Evolutionary conservation across 2,113 vertebrate species (phyloP).

Genomic region (Pachyramphus minor): DNA sequence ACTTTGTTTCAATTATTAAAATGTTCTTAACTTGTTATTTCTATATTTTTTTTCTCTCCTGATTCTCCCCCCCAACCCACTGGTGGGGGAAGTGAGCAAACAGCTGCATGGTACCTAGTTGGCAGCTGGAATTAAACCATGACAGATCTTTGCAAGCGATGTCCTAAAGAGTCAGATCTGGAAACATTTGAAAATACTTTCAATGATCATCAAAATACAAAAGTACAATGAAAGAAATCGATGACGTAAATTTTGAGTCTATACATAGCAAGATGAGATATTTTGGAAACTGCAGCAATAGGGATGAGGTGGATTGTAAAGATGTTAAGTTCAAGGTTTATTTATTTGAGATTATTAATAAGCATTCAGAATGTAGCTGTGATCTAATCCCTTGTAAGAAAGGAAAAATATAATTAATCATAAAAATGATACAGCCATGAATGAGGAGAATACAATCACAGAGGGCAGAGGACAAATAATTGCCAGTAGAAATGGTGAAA

Average conservation of each 20-base stretch:
- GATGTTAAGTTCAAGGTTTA: background rate
- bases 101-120: background rate
- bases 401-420: background rate
- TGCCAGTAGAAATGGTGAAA: background rate
- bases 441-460: background rate
- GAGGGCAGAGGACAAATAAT: background rate
- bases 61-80: too few species aligned
- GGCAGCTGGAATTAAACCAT: background rate
- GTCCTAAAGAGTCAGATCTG: background rate
- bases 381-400: background rate
- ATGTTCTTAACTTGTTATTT: background rate
- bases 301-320: background rate
- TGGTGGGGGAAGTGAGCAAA: background rate
- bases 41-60: background rate
- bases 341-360: background rate
- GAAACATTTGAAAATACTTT: background rate
- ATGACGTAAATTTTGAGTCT: background rate
- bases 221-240: background rate
- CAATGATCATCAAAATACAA: background rate
- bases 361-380: background rate
- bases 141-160: background rate
- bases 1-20: background rate
- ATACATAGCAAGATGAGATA: background rate
- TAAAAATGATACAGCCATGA: background rate
- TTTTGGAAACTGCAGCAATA: background rate